Evolutionary conservation across 2,888 invertebrate genomes (phyloP).

Genomic region (Atethmia centrago): DNA sequence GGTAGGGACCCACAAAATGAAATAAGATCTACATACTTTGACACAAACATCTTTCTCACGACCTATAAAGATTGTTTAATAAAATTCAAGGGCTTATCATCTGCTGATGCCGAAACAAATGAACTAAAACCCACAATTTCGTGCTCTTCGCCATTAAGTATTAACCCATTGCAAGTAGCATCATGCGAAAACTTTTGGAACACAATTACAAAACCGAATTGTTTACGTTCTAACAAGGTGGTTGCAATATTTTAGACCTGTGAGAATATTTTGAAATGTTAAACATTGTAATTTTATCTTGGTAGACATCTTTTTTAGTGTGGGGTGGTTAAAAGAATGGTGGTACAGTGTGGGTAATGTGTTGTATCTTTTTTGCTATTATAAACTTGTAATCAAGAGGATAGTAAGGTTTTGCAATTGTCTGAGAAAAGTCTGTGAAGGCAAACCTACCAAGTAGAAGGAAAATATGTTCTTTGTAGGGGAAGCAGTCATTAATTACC

Average conservation of each 20-base stretch:
- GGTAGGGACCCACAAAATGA: background rate
- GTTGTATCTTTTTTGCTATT: background rate
- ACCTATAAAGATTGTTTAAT: background rate
- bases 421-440: background rate
- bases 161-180: conserved; percentile 11
- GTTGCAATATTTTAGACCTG: conserved; percentile 34
- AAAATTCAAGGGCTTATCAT: conserved; percentile 26
- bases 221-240: conserved; percentile 47
- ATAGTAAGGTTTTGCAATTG: background rate
- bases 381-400: background rate
- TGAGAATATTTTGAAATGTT: conserved; percentile 58
- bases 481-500: background rate
- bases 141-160: conserved; percentile 28
- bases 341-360: background rate
- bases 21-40: no score
- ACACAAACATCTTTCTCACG: background rate
- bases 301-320: conserved; percentile 24
- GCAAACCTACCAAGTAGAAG: no score
- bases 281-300: conserved; percentile 60
- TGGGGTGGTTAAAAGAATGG: conserved; percentile 16
- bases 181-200: conserved; percentile 43
- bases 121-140: conserved; percentile 4
- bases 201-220: conserved; percentile 52
- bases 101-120: conserved; percentile 19
- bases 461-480: background rate